Evolutionary conservation across 2,113 vertebrate species (phyloP).

Genomic region (Oryzias melastigma): DNA sequence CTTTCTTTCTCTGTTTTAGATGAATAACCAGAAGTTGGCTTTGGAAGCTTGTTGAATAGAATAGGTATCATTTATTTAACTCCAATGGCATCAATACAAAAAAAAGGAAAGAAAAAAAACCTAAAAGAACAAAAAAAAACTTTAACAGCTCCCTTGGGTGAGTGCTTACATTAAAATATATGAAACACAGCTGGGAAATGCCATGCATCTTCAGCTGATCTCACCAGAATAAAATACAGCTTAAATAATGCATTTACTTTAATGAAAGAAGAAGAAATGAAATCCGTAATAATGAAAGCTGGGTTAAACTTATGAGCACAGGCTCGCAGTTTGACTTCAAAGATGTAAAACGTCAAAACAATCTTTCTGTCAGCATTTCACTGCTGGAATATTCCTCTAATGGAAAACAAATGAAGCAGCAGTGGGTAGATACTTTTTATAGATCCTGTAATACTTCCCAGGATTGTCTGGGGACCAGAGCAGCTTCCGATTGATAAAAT

Average conservation of each 20-base stretch:
- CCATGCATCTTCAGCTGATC: constrained; percentile 31
- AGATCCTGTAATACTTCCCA: constrained; percentile 9
- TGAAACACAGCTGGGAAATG: background rate
- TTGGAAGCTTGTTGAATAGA: too few relatives aligned
- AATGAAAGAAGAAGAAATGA: constrained; percentile 37
- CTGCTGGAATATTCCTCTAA: constrained; percentile 24
- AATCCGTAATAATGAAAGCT: constrained; percentile 43
- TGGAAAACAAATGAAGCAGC: constrained; percentile 42
- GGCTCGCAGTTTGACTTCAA: constrained; percentile 28
- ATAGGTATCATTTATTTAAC: too few relatives aligned
- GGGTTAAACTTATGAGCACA: constrained; percentile 24
- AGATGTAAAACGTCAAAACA: constrained; percentile 38
- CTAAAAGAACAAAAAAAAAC: too few relatives aligned
- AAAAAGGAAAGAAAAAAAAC: too few relatives aligned
- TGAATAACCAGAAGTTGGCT: too few relatives aligned
- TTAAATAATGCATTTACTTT: constrained; percentile 47
- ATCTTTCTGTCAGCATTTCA: constrained; percentile 19
- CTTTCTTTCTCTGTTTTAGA: too few relatives aligned
- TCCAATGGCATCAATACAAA: too few relatives aligned
- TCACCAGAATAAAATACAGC: constrained; percentile 25
- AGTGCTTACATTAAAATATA: constrained; percentile 3
- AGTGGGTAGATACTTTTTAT: constrained; percentile 8
- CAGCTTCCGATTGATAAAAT: constrained; percentile 39
- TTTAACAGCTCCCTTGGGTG: background rate
- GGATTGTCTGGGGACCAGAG: constrained; percentile 11